Evolutionary conservation across 1,140 invertebrate species (phyloP).

Genomic region (Euura saliciscinereae): DNA sequence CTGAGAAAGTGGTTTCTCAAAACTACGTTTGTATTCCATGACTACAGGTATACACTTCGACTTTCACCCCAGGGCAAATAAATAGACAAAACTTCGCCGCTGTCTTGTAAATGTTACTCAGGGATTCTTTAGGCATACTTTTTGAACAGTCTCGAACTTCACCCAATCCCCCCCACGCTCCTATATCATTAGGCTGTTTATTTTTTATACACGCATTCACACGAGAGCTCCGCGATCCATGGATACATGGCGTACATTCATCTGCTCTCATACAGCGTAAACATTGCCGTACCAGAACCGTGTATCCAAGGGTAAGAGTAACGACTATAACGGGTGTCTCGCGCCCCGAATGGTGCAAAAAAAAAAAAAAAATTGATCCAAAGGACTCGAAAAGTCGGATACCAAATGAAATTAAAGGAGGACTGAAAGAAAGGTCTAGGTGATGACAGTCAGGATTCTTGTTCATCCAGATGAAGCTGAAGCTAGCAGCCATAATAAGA

Average conservation of each 20-base stretch:
- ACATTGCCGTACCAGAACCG: not conserved
- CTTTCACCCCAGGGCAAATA: not conserved
- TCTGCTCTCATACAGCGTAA: constrained; percentile 3
- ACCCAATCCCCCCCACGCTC: not conserved
- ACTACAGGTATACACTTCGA: not conserved
- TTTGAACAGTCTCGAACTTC: not conserved
- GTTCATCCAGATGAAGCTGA: too few relatives aligned
- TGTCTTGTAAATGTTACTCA: too few relatives aligned
- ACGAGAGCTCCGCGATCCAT: not conserved
- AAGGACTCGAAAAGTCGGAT: too few relatives aligned
- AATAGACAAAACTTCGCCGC: not conserved
- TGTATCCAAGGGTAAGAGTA: constrained; percentile 7
- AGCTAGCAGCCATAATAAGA: too few relatives aligned
- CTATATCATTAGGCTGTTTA: constrained; percentile 4
- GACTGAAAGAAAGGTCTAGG: too few relatives aligned
- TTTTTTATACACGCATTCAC: not conserved
- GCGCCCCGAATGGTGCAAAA: too few relatives aligned
- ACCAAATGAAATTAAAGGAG: too few relatives aligned
- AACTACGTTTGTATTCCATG: not conserved
- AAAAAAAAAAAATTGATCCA: too few relatives aligned
- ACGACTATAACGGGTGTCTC: constrained; percentile 1
- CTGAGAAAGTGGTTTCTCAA: constrained; percentile 5
- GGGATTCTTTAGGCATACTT: too few relatives aligned
- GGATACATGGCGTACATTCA: not conserved
- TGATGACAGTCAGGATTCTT: too few relatives aligned